These are phyloP conservation scores for Acanthis flammea DNA, from an alignment of 2,797 vertebrate genomes.

Conservation along the genomic window DNA sequence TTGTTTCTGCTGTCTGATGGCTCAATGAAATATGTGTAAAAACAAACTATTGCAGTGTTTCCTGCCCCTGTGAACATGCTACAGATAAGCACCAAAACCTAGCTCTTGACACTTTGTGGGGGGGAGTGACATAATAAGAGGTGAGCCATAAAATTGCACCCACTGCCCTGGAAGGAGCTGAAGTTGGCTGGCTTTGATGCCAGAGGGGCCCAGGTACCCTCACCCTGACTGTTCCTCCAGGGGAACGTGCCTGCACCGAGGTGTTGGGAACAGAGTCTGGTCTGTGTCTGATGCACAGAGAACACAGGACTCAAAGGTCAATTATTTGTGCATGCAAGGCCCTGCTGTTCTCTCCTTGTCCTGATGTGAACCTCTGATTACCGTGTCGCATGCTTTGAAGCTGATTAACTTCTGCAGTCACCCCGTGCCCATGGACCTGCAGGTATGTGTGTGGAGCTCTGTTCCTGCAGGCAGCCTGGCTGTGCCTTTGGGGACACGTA, in stretches of 20 bases:
- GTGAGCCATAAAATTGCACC: neutral
- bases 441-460: neutral
- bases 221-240: neutral
- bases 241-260: accelerated
- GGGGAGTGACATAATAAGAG: accelerated
- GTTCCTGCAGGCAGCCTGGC: neutral
- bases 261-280: neutral
- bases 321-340: neutral
- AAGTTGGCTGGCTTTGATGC: neutral
- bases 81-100: accelerated
- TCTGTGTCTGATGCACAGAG: neutral
- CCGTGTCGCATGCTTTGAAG: neutral
- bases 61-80: neutral
- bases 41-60: neutral
- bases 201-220: neutral
- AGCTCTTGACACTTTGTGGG: neutral
- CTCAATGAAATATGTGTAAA: neutral
- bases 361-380: slow-evolving; percentile 22
- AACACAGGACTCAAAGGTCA: neutral
- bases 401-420: neutral
- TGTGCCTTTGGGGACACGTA: neutral
- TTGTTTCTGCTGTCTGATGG: neutral
- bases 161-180: neutral
- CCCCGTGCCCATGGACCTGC: neutral
- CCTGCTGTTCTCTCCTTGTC: neutral